A percentile compares a stretch with the other conserved stretches of the same genome.
Evolutionary conservation across 2,888 invertebrate species (phyloP).

Genomic region (Timema podura): DNA sequence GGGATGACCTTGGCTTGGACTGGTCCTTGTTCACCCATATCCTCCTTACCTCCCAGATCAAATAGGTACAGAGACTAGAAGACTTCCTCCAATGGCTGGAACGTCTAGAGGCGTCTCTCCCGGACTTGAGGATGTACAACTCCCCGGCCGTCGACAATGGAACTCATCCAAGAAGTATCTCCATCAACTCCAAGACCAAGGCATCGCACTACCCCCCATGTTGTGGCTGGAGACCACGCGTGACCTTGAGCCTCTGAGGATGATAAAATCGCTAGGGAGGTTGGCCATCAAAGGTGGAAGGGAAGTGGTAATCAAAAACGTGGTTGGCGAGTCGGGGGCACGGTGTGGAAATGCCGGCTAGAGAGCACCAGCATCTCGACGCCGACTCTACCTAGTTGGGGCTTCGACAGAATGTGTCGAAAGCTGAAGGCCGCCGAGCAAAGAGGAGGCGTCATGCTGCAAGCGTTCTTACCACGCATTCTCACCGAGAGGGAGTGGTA

Average conservation of each 20-base stretch:
- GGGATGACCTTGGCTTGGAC: not conserved
- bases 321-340: not conserved
- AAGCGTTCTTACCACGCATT: too few relatives aligned
- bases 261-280: not conserved
- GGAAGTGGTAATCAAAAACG: conserved; percentile 5
- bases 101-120: not conserved
- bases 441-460: conserved; percentile 3
- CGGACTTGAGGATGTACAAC: conserved; percentile 12
- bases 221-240: not conserved
- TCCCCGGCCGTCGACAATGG: not conserved
- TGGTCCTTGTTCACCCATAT: conserved; percentile 9
- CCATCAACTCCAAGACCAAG: not conserved
- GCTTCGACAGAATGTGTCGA: not conserved
- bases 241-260: not conserved
- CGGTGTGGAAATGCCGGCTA: conserved; percentile 4
- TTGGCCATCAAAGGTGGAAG: not conserved
- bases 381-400: not conserved
- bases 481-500: too few relatives aligned
- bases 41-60: not conserved
- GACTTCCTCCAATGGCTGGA: conserved; percentile 8
- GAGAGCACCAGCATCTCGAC: not conserved
- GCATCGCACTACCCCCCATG: not conserved
- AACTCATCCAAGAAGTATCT: conserved; percentile 8
- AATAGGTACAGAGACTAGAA: not conserved
- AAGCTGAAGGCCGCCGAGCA: not conserved